These are phyloP conservation scores for Holothuria scabra DNA, from an alignment of 53 echinoderm and acorn worm genomes.

Conservation along the genomic window DNA sequence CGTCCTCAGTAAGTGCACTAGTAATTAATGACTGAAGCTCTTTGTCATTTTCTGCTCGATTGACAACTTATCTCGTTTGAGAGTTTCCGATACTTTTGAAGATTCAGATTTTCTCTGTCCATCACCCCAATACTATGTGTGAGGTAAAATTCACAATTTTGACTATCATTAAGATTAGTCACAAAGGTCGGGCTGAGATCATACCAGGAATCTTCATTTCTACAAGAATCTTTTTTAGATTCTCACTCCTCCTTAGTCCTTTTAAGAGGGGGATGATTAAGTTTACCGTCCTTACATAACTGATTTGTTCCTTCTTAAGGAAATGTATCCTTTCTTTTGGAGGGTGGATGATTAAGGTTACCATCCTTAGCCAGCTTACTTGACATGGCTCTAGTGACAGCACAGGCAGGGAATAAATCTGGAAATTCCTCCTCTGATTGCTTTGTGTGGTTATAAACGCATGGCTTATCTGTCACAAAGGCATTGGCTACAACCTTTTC, in stretches of 20 bases:
- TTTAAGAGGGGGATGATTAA: too few species aligned
- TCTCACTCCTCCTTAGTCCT: not conserved
- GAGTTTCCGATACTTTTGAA: not conserved
- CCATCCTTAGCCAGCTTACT: not conserved
- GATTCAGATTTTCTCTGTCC: not conserved
- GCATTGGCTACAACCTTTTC: too few species aligned
- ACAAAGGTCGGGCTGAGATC: not conserved
- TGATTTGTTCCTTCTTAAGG: too few species aligned
- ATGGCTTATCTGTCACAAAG: too few species aligned
- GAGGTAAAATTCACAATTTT: not conserved
- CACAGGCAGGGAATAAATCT: too few species aligned
- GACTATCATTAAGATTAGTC: slow-evolving; percentile 19
- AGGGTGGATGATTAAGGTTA: too few species aligned
- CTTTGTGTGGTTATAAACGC: too few species aligned
- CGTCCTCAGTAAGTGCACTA: slow-evolving; percentile 18
- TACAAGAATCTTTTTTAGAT: not conserved
- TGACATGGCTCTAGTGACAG: not conserved
- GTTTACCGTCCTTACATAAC: too few species aligned
- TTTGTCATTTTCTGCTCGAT: slow-evolving; percentile 37
- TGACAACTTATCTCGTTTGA: not conserved
- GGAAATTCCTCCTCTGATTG: not conserved
- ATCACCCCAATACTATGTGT: not conserved
- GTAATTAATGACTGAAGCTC: not conserved
- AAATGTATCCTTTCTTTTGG: too few species aligned
- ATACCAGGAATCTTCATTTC: not conserved